Base-by-base conservation (phyloP, 2,888 invertebrate genomes). In the Girardia tigrina region DNA sequence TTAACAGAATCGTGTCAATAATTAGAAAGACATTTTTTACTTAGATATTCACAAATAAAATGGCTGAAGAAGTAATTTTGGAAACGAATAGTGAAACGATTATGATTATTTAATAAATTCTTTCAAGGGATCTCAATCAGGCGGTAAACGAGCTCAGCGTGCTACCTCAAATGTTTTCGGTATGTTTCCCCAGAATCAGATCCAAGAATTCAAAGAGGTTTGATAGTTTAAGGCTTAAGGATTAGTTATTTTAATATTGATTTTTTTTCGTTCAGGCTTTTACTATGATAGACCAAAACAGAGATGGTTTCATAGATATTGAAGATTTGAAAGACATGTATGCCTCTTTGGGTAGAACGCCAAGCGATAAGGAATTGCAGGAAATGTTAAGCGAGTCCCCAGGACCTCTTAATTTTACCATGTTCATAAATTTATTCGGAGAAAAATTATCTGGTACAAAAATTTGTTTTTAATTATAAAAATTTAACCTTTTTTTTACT, bases 151-250 rank as follows among this genome's bases (percentile, higher is more conserved):
- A 72, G 80, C 80, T 23, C 80, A 83, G 80, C 81, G 85, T 78
- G 83, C 85, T 76, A 85, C 85, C 77, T 85, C 85, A 78, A 85
- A 85, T 81, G 85, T 86, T 78, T 83, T 85, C 78, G 85, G 86
- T 79, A 84, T 84, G 81, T 87, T 86, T 83, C 85, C 86, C 80
- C 86, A 86, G 82, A 82, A 82, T 79, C 86, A 86, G 82, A 86
- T 86, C 81, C 86, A 86, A 81, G 86, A 86, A 80, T 86, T 85
- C 83, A 86, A 86, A 83, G 86, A 86, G 83, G 84, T 84, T 78
- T 79, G 81, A 73, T 29, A 36, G 16, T 12, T 12, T 36, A 12
- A 12, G n/a, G n/a, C n/a, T n/a, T n/a, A n/a, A n/a, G n/a, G n/a
- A n/a, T n/a, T n/a, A n/a, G n/a, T n/a, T n/a, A n/a, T n/a, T n/a